Evolutionary conservation across 1,140 invertebrate genomes (phyloP).

Genomic region (Parapsyche elsis): DNA sequence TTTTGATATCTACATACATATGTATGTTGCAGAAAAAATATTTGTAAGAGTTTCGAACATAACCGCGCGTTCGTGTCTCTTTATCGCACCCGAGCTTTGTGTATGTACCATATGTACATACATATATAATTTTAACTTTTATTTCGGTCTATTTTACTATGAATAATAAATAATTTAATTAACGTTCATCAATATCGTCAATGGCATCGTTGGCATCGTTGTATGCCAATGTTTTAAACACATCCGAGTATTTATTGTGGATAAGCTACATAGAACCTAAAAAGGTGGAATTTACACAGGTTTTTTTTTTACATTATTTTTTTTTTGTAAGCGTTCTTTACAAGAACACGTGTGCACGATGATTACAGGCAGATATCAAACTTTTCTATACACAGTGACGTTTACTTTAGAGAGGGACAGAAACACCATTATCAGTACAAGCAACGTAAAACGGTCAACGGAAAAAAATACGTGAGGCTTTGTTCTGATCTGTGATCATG

Average conservation of each 20-base stretch:
- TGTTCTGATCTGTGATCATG: conserved; percentile 30
- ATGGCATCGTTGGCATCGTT: no score
- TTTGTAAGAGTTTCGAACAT: not conserved
- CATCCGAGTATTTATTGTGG: no score
- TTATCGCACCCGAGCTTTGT: not conserved
- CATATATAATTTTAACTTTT: no score
- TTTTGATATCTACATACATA: no score
- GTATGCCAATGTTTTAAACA: no score
- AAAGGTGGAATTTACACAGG: no score
- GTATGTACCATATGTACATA: not conserved
- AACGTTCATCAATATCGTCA: no score
- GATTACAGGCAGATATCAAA: conserved; percentile 35
- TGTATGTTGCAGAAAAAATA: not conserved
- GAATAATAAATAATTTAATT: no score
- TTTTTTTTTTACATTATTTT: no score
- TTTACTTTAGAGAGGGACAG: not conserved
- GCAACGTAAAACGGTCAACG: conserved; percentile 34
- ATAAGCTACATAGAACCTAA: no score
- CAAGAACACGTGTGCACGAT: conserved; percentile 18
- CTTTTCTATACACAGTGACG: not conserved
- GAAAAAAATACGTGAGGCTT: conserved; percentile 32
- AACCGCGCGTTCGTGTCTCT: conserved; percentile 11
- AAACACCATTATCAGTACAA: conserved; percentile 9
- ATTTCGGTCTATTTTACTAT: no score
- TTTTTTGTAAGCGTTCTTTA: not conserved